Evolutionary conservation across 2,797 vertebrate genomes (phyloP), one percentile per base, ranked within the genome.

Genomic region (Crax fasciolata): DNA sequence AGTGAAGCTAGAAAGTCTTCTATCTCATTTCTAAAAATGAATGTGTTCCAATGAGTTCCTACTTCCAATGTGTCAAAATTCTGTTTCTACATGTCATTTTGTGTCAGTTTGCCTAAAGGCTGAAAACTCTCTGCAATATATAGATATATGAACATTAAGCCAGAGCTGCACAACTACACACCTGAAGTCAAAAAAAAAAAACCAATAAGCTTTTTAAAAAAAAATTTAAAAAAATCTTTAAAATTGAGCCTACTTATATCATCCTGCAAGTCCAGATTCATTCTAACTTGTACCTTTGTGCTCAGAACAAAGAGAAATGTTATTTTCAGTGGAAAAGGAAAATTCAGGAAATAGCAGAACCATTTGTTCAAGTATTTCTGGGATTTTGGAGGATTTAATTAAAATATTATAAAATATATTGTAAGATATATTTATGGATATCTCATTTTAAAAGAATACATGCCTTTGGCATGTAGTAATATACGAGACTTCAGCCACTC

Each of bases 331-430:
- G 25, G 62, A 89, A 90, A 14, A 83, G 24, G 20, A 89, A 44
- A 62, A 89, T 59, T 90, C 74, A 63, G 72, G 24, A 77, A 85
- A 93, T 19, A 94, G 61, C 3, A 92, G 32, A 89, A 82, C 61
- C 8, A 9, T 72, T n/a, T 73, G 17, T 44, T 67, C 63, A 43
- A 72, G 46, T 51, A 54, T 72, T 75, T 83, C 52, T 78, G 24
- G 21, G 16, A 76, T 74, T 92, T 75, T 94, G 63, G 41, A 94
- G 66, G 39, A 57, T 70, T 95, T 92, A 81, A 94, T 75, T 61
- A 90, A 92, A 89, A 95, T 35, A 35, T 35, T 35, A 35, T 35
- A 35, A 35, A 35, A 35, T 35, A 35, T 35, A 41, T 71, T 92
- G 59, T 58, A 83, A 90, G 86, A 83, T 58, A 75, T 28, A 73